These are phyloP conservation scores for Clarias macrocephalus DNA, from an alignment of 2,113 vertebrate genomes.

Conservation along the genomic window DNA sequence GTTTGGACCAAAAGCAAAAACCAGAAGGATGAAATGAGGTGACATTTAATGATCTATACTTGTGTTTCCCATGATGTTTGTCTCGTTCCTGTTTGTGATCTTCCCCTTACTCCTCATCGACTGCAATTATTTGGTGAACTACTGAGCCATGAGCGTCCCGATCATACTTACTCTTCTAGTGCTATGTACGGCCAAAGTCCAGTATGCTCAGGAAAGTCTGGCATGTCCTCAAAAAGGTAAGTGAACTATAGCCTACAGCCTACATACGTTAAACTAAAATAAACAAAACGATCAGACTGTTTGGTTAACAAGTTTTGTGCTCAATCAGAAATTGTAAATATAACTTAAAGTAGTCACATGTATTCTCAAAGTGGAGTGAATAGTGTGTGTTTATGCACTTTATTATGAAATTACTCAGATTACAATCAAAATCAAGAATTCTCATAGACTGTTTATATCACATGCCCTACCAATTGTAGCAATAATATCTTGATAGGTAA, in stretches of 20 bases:
- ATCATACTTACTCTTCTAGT: conserved; percentile 42
- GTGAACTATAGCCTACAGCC: neutral
- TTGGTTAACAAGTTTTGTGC: neutral
- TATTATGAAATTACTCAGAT: neutral
- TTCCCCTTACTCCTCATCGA: neutral
- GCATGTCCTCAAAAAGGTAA: conserved; percentile 70
- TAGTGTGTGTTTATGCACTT: neutral
- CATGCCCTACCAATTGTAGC: neutral
- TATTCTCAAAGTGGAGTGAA: neutral
- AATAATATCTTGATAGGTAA: neutral
- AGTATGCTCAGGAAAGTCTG: conserved; percentile 39
- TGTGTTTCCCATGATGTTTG: neutral
- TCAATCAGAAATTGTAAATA: neutral
- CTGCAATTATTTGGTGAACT: conserved; percentile 5
- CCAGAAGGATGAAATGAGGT: neutral
- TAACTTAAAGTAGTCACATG: neutral
- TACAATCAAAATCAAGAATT: neutral
- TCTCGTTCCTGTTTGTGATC: neutral
- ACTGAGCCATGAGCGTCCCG: conserved; percentile 36
- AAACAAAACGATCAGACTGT: neutral
- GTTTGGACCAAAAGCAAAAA: neutral
- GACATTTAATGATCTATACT: neutral
- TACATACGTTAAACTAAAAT: neutral
- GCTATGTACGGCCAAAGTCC: conserved; percentile 42
- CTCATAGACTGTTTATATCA: neutral